A percentile compares a stretch with the other conserved stretches of the same genome.
Evolutionary conservation across 2,888 invertebrate species (phyloP).

Genomic region (Trissoscelio sp.): DNA sequence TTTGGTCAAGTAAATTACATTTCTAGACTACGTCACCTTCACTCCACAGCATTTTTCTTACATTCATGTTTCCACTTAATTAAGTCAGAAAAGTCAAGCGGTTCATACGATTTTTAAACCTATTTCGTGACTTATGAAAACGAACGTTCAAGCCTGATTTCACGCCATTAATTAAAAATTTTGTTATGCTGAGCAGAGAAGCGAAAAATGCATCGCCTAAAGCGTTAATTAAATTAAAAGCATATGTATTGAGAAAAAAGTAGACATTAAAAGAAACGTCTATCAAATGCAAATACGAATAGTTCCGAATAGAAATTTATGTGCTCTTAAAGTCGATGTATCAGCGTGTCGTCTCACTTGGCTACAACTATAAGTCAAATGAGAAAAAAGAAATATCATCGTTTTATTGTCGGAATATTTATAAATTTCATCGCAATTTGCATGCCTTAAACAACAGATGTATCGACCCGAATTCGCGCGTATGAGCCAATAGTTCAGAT

Average conservation of each 20-base stretch:
- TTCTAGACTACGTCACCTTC: too few species aligned
- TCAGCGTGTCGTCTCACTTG: neutral
- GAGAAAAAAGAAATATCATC: conserved; percentile 23
- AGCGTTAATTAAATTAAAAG: conserved; percentile 15
- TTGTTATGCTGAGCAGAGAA: neutral
- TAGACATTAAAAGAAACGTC: neutral
- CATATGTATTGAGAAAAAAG: neutral
- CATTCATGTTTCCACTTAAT: neutral
- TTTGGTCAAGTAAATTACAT: too few species aligned
- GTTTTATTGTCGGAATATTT: conserved; percentile 34
- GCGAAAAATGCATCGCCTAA: neutral
- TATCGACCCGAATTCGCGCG: conserved; percentile 32
- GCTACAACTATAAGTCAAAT: conserved; percentile 6
- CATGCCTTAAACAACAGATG: conserved; percentile 19
- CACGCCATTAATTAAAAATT: neutral
- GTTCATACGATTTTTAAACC: neutral
- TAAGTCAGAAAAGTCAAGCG: neutral
- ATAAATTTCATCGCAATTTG: conserved; percentile 23
- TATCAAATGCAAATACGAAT: conserved; percentile 27
- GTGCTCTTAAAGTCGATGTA: conserved; percentile 24
- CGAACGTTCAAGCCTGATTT: neutral
- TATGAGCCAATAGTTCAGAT: conserved; percentile 9
- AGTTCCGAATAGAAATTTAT: conserved; percentile 35
- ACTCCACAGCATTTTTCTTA: too few species aligned
- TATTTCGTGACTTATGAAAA: neutral